Evolutionary conservation across 2,888 invertebrate genomes (phyloP), one percentile per base, ranked within the genome.

Genomic region (Gymnocheta viridis): DNA sequence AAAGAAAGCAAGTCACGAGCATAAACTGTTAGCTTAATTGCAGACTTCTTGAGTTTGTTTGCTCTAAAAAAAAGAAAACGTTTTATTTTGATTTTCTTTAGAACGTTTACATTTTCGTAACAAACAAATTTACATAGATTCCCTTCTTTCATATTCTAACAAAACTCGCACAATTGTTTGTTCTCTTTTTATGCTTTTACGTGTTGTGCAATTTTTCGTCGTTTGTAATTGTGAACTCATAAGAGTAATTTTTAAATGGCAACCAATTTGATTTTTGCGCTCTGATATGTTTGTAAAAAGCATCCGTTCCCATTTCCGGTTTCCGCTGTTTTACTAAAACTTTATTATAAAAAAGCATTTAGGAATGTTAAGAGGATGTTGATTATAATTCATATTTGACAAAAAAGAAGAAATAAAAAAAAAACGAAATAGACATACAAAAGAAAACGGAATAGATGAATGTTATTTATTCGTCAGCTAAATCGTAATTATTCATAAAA

Each of bases 261-360:
- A 85, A 76, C 82, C 86, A 83, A 85, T 86, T 83, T 82, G 84
- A 86, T 86, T 86, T 85, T 85, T 82, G 69, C 70, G 81, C 86
- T 78, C 83, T 77, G 86, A 85, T 86, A 85, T 84, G 86, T 84
- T 85, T 86, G 82, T 81, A 62, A 67, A 77, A 78, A 69, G 85
- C 80, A 82, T 86, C 88, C 88, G 89, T 89, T 87, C 89, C 87
- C 89, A 90, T 90, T 89, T 90, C 91, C 90, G 89, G 89, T 87
- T 90, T 90, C 90, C 87, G 87, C 77, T 80, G 60, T 54, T 76
- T 60, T 69, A 14, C 32, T 32, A 62, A 54, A 78, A 82, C 73
- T 82, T 67, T 81, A 66, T 67, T 66, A 54, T 60, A 67, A 64
- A 60, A 77, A 67, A 81, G 5, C 67, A 78, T 84, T 82, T 74